Evolutionary conservation across 2,113 vertebrate genomes (phyloP).

Genomic region (Caretta caretta): DNA sequence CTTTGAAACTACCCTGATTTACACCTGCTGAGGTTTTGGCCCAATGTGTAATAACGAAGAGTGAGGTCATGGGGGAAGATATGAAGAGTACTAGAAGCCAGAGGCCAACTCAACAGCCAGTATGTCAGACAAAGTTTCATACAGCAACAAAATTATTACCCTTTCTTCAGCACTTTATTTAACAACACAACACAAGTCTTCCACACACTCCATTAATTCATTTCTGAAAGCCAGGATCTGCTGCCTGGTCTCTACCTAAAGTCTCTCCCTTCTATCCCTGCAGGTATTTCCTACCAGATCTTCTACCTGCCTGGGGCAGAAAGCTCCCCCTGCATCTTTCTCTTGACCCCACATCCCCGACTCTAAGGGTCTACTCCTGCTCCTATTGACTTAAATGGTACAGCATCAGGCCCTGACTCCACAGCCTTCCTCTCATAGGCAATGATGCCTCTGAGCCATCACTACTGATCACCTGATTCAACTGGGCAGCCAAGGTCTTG

Average conservation of each 20-base stretch:
- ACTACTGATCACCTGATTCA: background rate
- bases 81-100: background rate
- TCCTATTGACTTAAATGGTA: background rate
- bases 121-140: background rate
- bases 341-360: background rate
- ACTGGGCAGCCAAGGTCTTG: background rate
- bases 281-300: background rate
- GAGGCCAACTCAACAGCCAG: background rate
- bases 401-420: background rate
- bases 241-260: background rate
- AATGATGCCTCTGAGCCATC: background rate
- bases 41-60: background rate
- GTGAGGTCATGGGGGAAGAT: background rate
- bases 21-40: background rate
- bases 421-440: background rate
- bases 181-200: background rate
- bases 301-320: background rate
- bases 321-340: background rate
- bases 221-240: background rate
- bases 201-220: background rate
- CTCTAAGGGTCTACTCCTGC: background rate
- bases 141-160: background rate
- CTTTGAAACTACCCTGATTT: constrained; percentile 3
- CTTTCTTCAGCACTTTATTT: background rate
- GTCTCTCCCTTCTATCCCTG: background rate